Conservation (phyloP, 2,888 invertebrate genomes). For the Chrysomela aeneicollis region DNA sequence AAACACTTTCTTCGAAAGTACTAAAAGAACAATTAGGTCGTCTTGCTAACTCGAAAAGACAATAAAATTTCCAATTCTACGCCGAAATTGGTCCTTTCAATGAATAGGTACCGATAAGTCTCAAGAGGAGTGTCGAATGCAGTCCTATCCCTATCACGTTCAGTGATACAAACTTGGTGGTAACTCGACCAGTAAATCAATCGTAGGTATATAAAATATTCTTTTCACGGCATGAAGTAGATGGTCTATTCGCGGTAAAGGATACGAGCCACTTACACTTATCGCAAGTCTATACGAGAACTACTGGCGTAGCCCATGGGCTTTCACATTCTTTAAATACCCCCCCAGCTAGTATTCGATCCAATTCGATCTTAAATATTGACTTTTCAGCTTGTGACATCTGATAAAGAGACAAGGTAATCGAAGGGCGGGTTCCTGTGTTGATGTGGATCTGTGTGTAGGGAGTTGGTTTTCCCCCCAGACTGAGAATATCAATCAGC, state of each 20-base stretch:
- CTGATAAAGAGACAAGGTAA: slow-evolving; percentile 52
- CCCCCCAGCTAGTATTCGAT: slow-evolving; percentile 48
- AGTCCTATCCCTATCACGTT: slow-evolving; percentile 43
- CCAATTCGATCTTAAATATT: slow-evolving; percentile 46
- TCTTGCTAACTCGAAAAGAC: slow-evolving; percentile 29
- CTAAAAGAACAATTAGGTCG: slow-evolving; percentile 28
- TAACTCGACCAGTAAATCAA: slow-evolving; percentile 56
- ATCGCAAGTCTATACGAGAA: slow-evolving; percentile 28
- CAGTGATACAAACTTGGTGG: slow-evolving; percentile 54
- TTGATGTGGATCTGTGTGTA: slow-evolving; percentile 47
- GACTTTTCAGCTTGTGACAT: slow-evolving; percentile 46
- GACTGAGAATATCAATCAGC: slow-evolving; percentile 18
- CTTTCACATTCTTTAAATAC: slow-evolving; percentile 56
- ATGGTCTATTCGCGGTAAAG: slow-evolving; percentile 58
- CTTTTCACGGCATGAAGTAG: slow-evolving; percentile 51
- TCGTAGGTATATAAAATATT: slow-evolving; percentile 44
- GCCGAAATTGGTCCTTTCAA: slow-evolving; percentile 29
- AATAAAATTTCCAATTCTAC: slow-evolving; percentile 15
- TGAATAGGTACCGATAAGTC: slow-evolving; percentile 29
- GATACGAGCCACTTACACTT: slow-evolving; percentile 47
- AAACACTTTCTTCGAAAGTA: slow-evolving; percentile 27
- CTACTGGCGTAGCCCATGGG: slow-evolving; percentile 51
- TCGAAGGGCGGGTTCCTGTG: slow-evolving; percentile 48
- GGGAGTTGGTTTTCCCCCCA: slow-evolving; percentile 31
- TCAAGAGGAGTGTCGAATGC: slow-evolving; percentile 36